Base-by-base conservation (phyloP, 2,888 invertebrate species). In the Perizoma affinitatum region DNA sequence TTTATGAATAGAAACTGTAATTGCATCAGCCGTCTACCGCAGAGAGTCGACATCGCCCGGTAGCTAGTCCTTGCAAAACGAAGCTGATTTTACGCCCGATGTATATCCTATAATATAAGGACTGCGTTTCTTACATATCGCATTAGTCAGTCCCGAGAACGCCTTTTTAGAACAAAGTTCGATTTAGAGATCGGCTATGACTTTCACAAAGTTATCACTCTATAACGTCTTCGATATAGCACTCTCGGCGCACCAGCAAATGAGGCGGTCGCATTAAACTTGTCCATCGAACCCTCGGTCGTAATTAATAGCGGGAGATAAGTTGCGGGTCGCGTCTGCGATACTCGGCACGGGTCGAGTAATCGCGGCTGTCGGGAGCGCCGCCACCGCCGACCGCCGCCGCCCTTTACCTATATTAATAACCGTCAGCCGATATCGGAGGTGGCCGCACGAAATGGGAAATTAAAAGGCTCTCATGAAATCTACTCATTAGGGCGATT, bases 251-350 rank as follows among this genome's bases (percentile, higher is more conserved):
- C 80, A 75, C 73, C 83, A 84, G 87, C 89, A 88, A 90, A 92
- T 92, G 91, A 92, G 91, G 92, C 88, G 85, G 89, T 92, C 87
- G 92, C 90, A 90, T 91, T 91, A 90, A 90, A 90, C 88, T 89
- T 88, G 90, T 89, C 91, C 83, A 74, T 80, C 80, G 86, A 86
- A 87, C 90, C 90, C 89, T 90, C 84, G 79, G 76, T 79, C 79
- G 84, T 91, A 92, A 92, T 92, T 90, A 92, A 92, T 92, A 91
- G 90, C 82, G 75, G 72, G 77, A 84, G 91, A 92, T 92, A 91
- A 89, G 86, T 86, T 72, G 80, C 75, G 74, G 80, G 80, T 87
- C 82, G 83, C 81, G 82, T 73, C 81, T 71, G 84, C 80, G 84
- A 84, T 87, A 83, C 82, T 80, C 73, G 72, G 76, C 75, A 72